Evolutionary conservation across 2,113 vertebrate genomes (phyloP).

Genomic region (Limnothrissa miodon): DNA sequence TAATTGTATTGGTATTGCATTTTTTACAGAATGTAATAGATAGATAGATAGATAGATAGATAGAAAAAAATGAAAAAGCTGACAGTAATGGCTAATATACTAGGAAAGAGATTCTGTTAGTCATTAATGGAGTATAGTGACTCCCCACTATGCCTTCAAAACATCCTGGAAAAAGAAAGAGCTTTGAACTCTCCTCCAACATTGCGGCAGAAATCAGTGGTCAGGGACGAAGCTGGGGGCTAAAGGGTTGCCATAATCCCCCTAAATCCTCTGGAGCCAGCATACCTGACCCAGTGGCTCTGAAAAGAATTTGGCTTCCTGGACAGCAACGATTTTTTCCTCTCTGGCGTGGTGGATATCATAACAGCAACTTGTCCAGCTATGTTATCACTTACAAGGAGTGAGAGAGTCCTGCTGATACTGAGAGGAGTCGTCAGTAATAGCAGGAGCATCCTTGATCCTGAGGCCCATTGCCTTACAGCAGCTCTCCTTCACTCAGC

Average conservation of each 20-base stretch:
- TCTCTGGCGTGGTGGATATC: slow-evolving; percentile 23
- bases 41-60: too few relatives aligned
- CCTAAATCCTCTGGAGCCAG: slow-evolving; percentile 59
- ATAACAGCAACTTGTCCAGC: slow-evolving; percentile 47
- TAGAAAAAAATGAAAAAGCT: too few relatives aligned
- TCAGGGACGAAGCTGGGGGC: slow-evolving; percentile 41
- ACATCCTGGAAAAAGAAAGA: slow-evolving; percentile 23
- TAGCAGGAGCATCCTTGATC: slow-evolving; percentile 66
- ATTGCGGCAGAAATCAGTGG: slow-evolving; percentile 39
- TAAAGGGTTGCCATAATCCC: slow-evolving; percentile 59
- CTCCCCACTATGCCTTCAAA: slow-evolving; percentile 4
- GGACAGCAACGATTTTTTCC: slow-evolving; percentile 50
- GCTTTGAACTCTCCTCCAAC: slow-evolving; percentile 34
- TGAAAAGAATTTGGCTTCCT: slow-evolving; percentile 63
- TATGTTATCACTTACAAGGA: slow-evolving; percentile 56
- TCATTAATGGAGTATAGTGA: background rate
- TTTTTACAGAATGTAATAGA: too few relatives aligned
- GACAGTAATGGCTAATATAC: background rate
- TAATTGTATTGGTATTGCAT: too few relatives aligned
- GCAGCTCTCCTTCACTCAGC: slow-evolving; percentile 36
- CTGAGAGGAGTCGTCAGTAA: slow-evolving; percentile 61
- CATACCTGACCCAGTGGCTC: slow-evolving; percentile 60
- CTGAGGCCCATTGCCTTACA: slow-evolving; percentile 47
- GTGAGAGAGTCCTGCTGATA: slow-evolving; percentile 46
- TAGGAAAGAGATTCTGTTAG: background rate